Evolutionary conservation across 2,113 vertebrate species (phyloP), one percentile per base, ranked within the genome.

Genomic region (Microtus richardsoni): DNA sequence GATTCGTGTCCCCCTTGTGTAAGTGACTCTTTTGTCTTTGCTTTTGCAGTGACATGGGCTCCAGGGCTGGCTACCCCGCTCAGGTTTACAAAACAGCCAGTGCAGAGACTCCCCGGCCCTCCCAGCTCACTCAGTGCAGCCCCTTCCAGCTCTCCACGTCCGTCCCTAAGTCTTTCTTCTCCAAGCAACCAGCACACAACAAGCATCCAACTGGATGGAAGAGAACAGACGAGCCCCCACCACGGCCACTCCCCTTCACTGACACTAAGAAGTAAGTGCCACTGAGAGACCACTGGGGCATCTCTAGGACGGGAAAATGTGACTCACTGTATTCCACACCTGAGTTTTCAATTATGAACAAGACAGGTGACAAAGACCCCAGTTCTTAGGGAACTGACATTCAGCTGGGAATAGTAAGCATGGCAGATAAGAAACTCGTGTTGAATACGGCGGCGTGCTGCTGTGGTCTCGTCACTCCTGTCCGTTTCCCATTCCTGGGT

Each of bases 131-230:
- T 1, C 98, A 98, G 62, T 95, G 98, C 41, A 97, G 97, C 98
- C 96, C 98, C 91, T 96, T 98, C 97, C 98, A 99, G 97, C 98
- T 99, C 44, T 99, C 99, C 0, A 98, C 99, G 98, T 99, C 99
- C 0, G 99, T 99, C 89, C 99, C 99, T 92, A 99, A 99, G 96
- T 98, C 99, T 79, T 99, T 98, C 74, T 99, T 99, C 84, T 98
- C 98, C 95, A 99, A 99, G 97, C 98, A 98, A 82, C 94, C 96
- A 0, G 24, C 91, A 74, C 96, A 96, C 89, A 98, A 66, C 97
- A 99, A 98, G 94, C 98, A 96, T 22, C 96, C 97, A 0, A 47
- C 91, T 0, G 96, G 98, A 16, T 99, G 99, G 99, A 99, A 99
- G 89, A 98, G 97, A 9, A 96, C 98, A 0, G 98, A 99, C 0